Percentiles rank a stretch among this genome's conserved stretches.
Conservation (phyloP, 1,140 invertebrate species). For the Bombus turneri region DNA sequence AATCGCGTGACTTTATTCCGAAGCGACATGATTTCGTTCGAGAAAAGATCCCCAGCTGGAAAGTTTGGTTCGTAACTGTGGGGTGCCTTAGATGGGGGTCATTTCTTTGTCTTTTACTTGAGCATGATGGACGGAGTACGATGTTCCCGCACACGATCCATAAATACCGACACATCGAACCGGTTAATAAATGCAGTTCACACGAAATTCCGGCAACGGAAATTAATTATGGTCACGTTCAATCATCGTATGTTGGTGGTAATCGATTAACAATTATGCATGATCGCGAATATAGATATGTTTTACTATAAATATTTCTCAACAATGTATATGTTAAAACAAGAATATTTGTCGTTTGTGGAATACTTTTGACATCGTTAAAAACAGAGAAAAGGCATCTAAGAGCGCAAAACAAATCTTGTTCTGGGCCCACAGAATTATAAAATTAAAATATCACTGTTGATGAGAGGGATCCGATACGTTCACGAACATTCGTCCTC, state of each 20-base stretch:
- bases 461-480: background rate
- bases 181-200: conserved; percentile 27
- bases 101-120: background rate
- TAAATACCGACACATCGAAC: conserved; percentile 41
- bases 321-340: no score
- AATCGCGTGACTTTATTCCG: background rate
- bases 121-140: conserved; percentile 18
- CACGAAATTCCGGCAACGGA: conserved; percentile 47
- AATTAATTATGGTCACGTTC: conserved; percentile 45
- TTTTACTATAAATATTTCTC: no score
- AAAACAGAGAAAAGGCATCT: background rate
- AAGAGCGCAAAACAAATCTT: background rate
- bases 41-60: background rate
- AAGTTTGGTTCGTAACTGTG: background rate
- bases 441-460: background rate
- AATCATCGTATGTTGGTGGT: conserved; percentile 16
- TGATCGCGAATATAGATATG: background rate
- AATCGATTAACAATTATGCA: background rate
- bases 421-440: background rate
- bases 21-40: no score
- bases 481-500: background rate
- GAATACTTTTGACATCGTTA: no score
- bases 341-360: no score
- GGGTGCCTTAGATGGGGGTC: background rate
- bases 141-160: conserved; percentile 37